Evolutionary conservation across 2,797 vertebrate genomes (phyloP).

Genomic region (Balearica regulorum): DNA sequence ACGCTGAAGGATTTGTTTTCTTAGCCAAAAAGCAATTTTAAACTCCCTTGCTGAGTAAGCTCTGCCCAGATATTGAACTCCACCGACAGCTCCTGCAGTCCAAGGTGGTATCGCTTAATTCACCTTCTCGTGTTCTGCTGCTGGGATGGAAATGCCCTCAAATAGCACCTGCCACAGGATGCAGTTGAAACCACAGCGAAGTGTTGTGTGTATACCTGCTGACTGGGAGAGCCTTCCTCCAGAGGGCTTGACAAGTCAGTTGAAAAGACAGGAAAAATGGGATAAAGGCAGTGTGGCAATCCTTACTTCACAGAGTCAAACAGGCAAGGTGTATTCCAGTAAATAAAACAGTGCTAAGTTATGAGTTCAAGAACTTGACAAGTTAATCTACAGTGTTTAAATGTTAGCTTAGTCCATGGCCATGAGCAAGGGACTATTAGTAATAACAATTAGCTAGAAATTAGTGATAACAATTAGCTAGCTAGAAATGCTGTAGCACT

Average conservation of each 20-base stretch:
- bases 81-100: neutral
- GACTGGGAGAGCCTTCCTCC: neutral
- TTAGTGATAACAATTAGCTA: neutral
- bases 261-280: neutral
- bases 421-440: neutral
- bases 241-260: neutral
- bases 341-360: neutral
- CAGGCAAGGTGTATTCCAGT: neutral
- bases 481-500: neutral
- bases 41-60: conserved; percentile 32
- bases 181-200: neutral
- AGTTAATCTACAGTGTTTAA: neutral
- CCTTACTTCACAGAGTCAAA: neutral
- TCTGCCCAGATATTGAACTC: neutral
- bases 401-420: too few relatives aligned
- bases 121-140: neutral
- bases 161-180: conserved; percentile 23
- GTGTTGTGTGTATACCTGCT: neutral
- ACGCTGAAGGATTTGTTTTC: conserved; percentile 55
- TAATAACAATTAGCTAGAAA: neutral
- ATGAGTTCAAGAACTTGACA: neutral
- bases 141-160: neutral
- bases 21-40: conserved; percentile 56
- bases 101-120: neutral
- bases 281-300: neutral